Conservation (phyloP, 2,797 vertebrate genomes). For the Pelobates cultripes region DNA sequence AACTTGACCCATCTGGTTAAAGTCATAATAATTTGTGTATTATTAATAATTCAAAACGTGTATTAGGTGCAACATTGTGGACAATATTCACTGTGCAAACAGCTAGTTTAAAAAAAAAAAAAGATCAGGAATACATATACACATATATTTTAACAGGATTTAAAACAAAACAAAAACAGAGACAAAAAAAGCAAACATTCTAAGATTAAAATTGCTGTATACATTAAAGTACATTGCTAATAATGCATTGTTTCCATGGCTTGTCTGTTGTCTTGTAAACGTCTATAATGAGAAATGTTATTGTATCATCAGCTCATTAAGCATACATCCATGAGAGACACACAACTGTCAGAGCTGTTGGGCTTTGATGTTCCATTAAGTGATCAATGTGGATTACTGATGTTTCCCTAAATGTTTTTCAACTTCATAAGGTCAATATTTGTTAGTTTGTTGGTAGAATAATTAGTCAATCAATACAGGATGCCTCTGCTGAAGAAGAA, state of each 20-base stretch:
- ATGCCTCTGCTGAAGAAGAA: slow-evolving; percentile 74
- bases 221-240: not conserved
- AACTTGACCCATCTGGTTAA: too few relatives aligned
- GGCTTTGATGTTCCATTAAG: slow-evolving; percentile 98
- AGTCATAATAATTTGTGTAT: too few relatives aligned
- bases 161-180: too few relatives aligned
- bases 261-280: slow-evolving; percentile 69
- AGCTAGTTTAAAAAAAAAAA: not conserved
- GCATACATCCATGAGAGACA: slow-evolving; percentile 82
- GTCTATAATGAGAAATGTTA: slow-evolving; percentile 80
- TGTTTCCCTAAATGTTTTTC: slow-evolving; percentile 85
- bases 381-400: slow-evolving; percentile 90
- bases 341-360: slow-evolving; percentile 84
- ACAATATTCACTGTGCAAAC: too few relatives aligned
- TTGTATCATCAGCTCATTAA: slow-evolving; percentile 82
- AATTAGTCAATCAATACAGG: slow-evolving; percentile 97
- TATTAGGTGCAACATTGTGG: too few relatives aligned
- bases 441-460: slow-evolving; percentile 96
- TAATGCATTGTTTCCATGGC: not conserved
- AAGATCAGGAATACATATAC: not conserved
- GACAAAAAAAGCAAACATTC: not conserved
- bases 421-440: slow-evolving; percentile 92
- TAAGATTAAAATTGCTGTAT: not conserved
- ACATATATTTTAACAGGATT: not conserved
- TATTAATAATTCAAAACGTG: too few relatives aligned